Evolutionary conservation across 1,140 invertebrate species (phyloP).

Genomic region (Pogonus chalceus): DNA sequence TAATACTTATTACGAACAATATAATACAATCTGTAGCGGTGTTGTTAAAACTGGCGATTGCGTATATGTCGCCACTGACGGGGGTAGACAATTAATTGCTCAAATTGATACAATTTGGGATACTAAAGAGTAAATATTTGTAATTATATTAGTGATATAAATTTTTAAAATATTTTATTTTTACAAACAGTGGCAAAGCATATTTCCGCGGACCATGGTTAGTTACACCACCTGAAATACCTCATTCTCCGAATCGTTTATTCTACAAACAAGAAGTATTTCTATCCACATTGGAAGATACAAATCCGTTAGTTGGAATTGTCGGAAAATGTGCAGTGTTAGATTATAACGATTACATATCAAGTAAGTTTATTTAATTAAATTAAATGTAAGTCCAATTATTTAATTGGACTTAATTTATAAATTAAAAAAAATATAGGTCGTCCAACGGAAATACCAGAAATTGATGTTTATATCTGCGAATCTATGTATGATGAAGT

Average conservation of each 20-base stretch:
- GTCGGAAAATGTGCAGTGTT: constrained; percentile 86
- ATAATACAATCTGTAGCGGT: constrained; percentile 69
- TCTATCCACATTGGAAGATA: constrained; percentile 82
- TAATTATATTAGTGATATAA: constrained; percentile 5
- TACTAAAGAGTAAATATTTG: constrained; percentile 60
- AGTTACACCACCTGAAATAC: constrained; percentile 77
- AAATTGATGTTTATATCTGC: constrained; percentile 88
- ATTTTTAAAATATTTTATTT: constrained; percentile 19
- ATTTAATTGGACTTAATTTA: background rate
- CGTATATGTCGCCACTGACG: constrained; percentile 83
- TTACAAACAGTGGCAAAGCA: constrained; percentile 65
- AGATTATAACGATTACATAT: constrained; percentile 84
- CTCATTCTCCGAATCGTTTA: constrained; percentile 57
- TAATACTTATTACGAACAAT: constrained; percentile 85
- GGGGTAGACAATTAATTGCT: constrained; percentile 79
- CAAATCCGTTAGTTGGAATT: constrained; percentile 81
- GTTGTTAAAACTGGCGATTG: constrained; percentile 85
- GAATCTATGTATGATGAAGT: constrained; percentile 88
- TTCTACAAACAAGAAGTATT: constrained; percentile 95
- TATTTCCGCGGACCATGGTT: constrained; percentile 92
- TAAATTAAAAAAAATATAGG: constrained; percentile 42
- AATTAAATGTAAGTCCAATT: background rate
- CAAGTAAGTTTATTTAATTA: constrained; percentile 50
- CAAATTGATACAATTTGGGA: constrained; percentile 92
- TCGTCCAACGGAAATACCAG: constrained; percentile 87